phyloP scores from a whole-genome alignment of 2,113 vertebrate species.

The Dasyornis broadbenti region DNA sequence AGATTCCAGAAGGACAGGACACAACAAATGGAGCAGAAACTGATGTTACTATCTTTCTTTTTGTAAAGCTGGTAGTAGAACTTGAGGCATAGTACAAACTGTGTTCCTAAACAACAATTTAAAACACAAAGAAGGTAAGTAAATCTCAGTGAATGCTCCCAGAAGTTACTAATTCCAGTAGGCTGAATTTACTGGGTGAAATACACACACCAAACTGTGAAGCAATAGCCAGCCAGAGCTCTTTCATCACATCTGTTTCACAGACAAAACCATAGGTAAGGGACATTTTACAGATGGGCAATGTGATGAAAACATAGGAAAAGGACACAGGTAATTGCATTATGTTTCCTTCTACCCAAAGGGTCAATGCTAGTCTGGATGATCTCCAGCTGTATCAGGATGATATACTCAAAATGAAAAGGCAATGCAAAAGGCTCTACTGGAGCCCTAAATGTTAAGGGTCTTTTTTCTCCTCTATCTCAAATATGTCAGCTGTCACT shows the following conservation, averaged over 20 bases:
- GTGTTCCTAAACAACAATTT: background rate
- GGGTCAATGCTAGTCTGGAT: background rate
- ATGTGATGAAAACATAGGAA: background rate
- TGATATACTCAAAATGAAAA: constrained; percentile 3
- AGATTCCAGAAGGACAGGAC: background rate
- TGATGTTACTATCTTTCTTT: background rate
- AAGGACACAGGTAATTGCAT: background rate
- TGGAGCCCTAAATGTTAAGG: background rate
- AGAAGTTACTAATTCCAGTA: background rate
- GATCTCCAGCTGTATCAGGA: background rate
- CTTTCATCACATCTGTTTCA: background rate
- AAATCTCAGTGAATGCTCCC: background rate
- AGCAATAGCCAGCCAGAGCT: background rate
- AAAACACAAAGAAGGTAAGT: background rate
- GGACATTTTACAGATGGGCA: background rate
- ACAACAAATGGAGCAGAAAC: background rate
- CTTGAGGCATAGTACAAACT: background rate
- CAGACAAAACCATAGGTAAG: background rate
- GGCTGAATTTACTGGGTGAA: background rate
- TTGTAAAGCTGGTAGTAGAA: background rate
- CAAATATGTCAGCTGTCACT: constrained; percentile 10
- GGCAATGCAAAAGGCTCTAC: background rate
- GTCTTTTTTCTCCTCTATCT: background rate
- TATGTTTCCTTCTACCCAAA: background rate
- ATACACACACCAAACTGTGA: background rate